Evolutionary conservation across 64 coral and sea anemone genomes (phyloP), one percentile per base, ranked within the genome.

Genomic region (Platygyra sinensis): DNA sequence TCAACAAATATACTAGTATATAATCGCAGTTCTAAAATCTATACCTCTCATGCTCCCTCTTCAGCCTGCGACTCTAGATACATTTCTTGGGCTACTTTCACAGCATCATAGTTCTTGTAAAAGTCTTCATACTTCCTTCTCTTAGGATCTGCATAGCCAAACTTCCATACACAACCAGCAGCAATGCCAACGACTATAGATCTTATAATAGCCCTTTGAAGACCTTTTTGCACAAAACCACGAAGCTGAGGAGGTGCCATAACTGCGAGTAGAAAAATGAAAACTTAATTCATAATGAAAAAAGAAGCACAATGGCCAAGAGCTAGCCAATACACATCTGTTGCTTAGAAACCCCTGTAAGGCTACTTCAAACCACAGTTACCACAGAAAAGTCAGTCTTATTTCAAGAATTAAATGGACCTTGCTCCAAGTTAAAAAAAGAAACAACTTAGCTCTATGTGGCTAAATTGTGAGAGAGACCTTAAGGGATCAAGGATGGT

Each of bases 81-180:
- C 76, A 96, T 59, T 60, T 96, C 91, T 72, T 96, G 90, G 10
- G 95, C 95, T 4, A 93, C 95, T 76, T 96, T 96, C 61, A 93
- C 95, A 62, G 95, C 95, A 91, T 96, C 95, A 87, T 96, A 96
- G 82, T 96, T 96, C 69, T 96, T 96, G 88, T 96, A 96, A 50
- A 96, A 96, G 16, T 83, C 91, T 87, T 93, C 95, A 93, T 96
- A 96, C 39, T 87, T 60, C 71, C 83, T 87, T 51, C 88, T 54
- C 39, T 93, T 93, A 59, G 95, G 95, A 77, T 90, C 91, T 39
- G 91, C 95, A 78, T 93, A 90, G 20, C 86, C 73, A 83, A 93
- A 93, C 82, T 93, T 90, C 95, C 95, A 96, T 11, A 51, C 74
- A 90, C 62, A 93, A 20, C 95, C 95, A 71, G 83, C 82, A 29